Conservation (phyloP, 2,888 invertebrate species). For the Drosophila antonietae region DNA sequence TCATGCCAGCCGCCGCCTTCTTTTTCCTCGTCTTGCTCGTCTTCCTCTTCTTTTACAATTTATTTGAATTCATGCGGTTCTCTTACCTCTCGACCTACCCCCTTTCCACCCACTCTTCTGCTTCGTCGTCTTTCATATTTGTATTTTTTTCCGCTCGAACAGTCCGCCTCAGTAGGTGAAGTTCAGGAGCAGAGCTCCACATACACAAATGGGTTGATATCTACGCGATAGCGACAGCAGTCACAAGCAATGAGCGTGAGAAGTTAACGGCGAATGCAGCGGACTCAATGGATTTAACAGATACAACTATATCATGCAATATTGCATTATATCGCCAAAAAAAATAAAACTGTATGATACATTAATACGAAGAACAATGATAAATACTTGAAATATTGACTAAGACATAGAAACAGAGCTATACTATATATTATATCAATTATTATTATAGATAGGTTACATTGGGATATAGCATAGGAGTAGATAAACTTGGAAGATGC, state of each 20-base stretch:
- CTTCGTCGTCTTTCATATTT: constrained; percentile 7
- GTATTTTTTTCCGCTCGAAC: constrained; percentile 10
- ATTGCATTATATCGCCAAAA: too few species aligned
- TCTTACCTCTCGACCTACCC: not conserved
- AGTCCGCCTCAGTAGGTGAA: constrained; percentile 56
- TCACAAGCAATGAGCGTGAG: constrained; percentile 48
- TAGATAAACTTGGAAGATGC: too few species aligned
- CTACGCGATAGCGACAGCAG: constrained; percentile 58
- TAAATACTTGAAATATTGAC: too few species aligned
- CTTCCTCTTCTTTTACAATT: constrained; percentile 53
- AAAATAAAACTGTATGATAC: too few species aligned
- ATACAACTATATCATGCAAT: not conserved
- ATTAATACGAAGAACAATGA: too few species aligned
- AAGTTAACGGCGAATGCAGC: constrained; percentile 26
- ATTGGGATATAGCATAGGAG: too few species aligned
- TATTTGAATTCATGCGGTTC: constrained; percentile 66
- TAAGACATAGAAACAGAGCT: too few species aligned
- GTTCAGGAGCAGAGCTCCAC: constrained; percentile 63
- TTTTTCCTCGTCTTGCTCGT: constrained; percentile 1
- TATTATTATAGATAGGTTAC: not conserved
- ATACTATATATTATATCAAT: too few species aligned
- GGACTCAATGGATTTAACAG: not conserved
- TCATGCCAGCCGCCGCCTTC: constrained; percentile 30
- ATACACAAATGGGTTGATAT: constrained; percentile 60
- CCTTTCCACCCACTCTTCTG: constrained; percentile 17